Base-by-base conservation (phyloP, 1,140 invertebrate genomes). In the Dinothrombium tinctorium region DNA sequence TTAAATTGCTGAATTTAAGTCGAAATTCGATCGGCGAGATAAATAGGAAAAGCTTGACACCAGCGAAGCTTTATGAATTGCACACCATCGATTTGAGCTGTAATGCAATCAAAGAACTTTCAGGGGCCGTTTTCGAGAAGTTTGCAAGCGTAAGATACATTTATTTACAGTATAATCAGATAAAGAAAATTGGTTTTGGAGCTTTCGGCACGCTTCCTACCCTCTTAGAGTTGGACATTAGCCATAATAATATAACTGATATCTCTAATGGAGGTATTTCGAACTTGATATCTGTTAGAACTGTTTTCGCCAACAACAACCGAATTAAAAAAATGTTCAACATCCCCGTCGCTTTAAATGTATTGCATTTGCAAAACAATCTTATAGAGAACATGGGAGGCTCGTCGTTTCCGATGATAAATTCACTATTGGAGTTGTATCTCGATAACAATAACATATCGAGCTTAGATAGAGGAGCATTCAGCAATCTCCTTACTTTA, bases 31-130 rank as follows among this genome's bases (percentile, higher is more conserved):
- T 87, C 12, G 52, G 59, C 28, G 47, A 57, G 2, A 69, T 90
- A 38, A 76, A 80, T 0, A 73, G 73, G 45, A 69, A 72, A 33
- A 74, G 76, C 0, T 87, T 89, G 44, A 46, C 52, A n/a, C 39
- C 37, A 2, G 82, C 82, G 0, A 86, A 86, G 54, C 59, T 90
- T 0, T 89, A 86, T 56, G 82, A 89, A 50, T 61, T 90, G 0
- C 79, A 86, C 47, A 86, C 80, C 0, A 74, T 89, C 11, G 82
- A 87, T 55, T 56, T 84, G 0, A 81, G 77, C 0, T 60, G 83
- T 47, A 89, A 89, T 51, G 72, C 77, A 44, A 57, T 90, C 14
- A 68, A 65, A 0, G 66, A 72, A 11, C 80, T 90, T 40, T 69
- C 68, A 33, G 76, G 76, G 49, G 69, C 71, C 0, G 72, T 83